Base-by-base conservation (phyloP, 2,888 invertebrate species). In the Sinhomidia bicolor region DNA sequence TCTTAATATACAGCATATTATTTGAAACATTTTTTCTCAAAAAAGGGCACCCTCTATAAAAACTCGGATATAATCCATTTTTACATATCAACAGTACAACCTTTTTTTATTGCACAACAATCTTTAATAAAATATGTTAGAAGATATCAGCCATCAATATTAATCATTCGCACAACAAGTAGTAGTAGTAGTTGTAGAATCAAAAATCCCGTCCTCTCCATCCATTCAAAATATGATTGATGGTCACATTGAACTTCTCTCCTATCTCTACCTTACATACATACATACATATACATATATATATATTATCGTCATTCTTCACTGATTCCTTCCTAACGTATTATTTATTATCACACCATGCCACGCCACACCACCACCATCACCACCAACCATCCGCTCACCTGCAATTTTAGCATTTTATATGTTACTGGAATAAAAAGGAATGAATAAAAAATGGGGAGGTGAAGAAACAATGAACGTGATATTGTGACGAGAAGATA, bases 351-450 rank as follows among this genome's bases (percentile, higher is more conserved):
- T 76, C 32, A 76, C 44, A 44, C 44, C 44, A 44, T 74, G 44
- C 44, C 74, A 23, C 60, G 32, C 62, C 29, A 65, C 32, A 51
- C 23, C 54, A 60, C 60, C 60, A 60, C 60, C 54, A n/a, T 36
- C 68, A 14, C 23, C 47, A 68, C 32, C 17, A 20, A 65, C 65
- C 51, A 44, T 36, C 47, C 47, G 57, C 57, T 57, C 36, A 62
- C 60, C 17, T 81, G 62, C 17, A 47, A 12, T 26, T 62, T 65
- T 32, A 65, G 32, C 14, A 23, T 36, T 80, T 60, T 68, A 10
- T 88, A 78, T 79, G 88, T 88, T 88, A 84, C 88, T 83, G 88
- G 88, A 88, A 83, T 78, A 57, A 81, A 81, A 83, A 74, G 20
- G 83, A 68, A 51, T 26, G 76, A 26, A 41, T 71, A 41, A 76